phyloP scores from a whole-genome alignment of 2,797 vertebrate genomes.

The Acrossocheilus wenchowensis region DNA sequence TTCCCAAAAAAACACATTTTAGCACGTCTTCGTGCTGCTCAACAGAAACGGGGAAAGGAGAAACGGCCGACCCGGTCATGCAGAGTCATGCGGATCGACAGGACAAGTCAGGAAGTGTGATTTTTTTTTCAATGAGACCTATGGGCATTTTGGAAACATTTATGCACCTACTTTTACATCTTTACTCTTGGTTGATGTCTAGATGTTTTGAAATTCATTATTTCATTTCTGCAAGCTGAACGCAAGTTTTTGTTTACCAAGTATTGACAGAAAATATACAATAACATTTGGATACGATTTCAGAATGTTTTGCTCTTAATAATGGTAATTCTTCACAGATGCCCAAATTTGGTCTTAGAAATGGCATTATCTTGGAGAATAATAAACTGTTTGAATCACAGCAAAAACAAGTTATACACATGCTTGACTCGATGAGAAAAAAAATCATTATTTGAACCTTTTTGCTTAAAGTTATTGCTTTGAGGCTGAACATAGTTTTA shows the following conservation, averaged over 20 bases:
- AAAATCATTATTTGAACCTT: slow-evolving; percentile 1
- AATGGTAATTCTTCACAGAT: neutral
- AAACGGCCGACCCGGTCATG: slow-evolving; percentile 44
- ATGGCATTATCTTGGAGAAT: neutral
- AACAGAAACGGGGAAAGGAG: slow-evolving; percentile 66
- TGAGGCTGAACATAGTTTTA: neutral
- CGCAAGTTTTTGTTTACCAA: slow-evolving; percentile 7
- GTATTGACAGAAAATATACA: neutral
- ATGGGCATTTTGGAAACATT: slow-evolving; percentile 19
- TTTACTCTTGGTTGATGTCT: slow-evolving; percentile 25
- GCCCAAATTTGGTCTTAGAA: neutral
- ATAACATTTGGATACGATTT: neutral
- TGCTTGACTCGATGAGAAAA: neutral
- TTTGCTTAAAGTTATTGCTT: slow-evolving; percentile 8
- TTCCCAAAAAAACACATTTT: slow-evolving; percentile 85
- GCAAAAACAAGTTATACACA: neutral
- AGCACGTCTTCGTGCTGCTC: slow-evolving; percentile 76
- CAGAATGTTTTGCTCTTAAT: neutral
- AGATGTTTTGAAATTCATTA: slow-evolving; percentile 14
- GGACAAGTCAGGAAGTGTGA: slow-evolving; percentile 47
- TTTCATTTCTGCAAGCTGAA: slow-evolving; percentile 20
- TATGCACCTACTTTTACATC: slow-evolving; percentile 23
- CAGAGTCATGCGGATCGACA: slow-evolving; percentile 31
- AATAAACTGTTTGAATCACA: neutral
- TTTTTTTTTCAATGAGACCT: neutral